Evolutionary conservation across 2,888 invertebrate species (phyloP).

Genomic region (Prosapia bicincta): DNA sequence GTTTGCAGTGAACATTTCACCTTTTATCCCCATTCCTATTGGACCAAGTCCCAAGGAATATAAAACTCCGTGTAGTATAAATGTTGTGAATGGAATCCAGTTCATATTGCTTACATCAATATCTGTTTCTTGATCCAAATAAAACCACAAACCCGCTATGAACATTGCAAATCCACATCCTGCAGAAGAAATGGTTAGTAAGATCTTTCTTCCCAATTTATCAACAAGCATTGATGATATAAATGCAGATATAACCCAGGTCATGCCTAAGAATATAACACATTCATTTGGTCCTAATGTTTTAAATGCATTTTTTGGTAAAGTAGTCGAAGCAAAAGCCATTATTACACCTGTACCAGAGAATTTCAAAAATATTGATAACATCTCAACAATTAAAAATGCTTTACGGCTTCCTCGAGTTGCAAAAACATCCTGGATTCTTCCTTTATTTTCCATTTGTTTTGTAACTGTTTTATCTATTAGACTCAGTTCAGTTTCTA

Average conservation of each 20-base stretch:
- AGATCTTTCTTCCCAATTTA: slow-evolving; percentile 59
- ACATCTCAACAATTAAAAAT: slow-evolving; percentile 56
- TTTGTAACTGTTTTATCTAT: slow-evolving; percentile 41
- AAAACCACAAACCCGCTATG: slow-evolving; percentile 34
- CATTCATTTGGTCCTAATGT: slow-evolving; percentile 53
- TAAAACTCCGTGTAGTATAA: slow-evolving; percentile 56
- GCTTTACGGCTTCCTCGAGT: slow-evolving; percentile 59
- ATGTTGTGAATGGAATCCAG: slow-evolving; percentile 48
- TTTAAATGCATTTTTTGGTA: slow-evolving; percentile 48
- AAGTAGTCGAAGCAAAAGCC: slow-evolving; percentile 60
- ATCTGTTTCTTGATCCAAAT: slow-evolving; percentile 23
- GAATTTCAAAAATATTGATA: slow-evolving; percentile 58
- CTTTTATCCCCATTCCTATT: slow-evolving; percentile 59
- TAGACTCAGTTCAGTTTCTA: slow-evolving; percentile 38
- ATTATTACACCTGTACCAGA: slow-evolving; percentile 61
- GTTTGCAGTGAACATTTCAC: slow-evolving; percentile 61
- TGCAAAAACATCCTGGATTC: slow-evolving; percentile 53
- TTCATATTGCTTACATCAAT: slow-evolving; percentile 29
- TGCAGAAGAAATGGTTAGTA: slow-evolving; percentile 54
- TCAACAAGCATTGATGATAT: slow-evolving; percentile 60
- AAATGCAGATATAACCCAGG: slow-evolving; percentile 56
- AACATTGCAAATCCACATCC: slow-evolving; percentile 29
- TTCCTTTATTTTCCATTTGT: slow-evolving; percentile 50
- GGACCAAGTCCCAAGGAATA: slow-evolving; percentile 59
- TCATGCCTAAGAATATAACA: slow-evolving; percentile 56